Percentiles rank a stretch among this genome's conserved stretches.
phyloP scores from a whole-genome alignment of 2,797 vertebrate species.

The Tinamus major region DNA sequence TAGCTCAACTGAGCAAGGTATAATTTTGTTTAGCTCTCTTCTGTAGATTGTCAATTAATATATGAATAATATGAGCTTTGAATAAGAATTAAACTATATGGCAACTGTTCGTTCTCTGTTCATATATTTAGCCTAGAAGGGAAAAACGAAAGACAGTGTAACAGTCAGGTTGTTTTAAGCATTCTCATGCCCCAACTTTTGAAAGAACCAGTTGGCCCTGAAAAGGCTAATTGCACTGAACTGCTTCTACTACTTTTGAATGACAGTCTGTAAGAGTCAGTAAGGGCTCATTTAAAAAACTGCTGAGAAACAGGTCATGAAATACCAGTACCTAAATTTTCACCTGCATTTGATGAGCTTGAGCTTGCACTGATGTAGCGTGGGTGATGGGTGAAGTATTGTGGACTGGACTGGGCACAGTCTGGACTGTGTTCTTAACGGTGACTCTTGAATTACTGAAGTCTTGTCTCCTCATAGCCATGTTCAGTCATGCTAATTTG shows the following conservation, averaged over 20 bases:
- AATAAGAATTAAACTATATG: background rate
- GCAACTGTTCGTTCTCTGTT: background rate
- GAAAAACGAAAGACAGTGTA: background rate
- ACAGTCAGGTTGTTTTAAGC: background rate
- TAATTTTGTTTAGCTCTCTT: background rate
- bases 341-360: background rate
- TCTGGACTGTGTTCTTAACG: background rate
- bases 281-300: background rate
- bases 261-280: background rate
- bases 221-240: background rate
- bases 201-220: background rate
- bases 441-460: background rate
- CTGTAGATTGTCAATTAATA: background rate
- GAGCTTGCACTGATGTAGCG: background rate
- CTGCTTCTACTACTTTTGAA: background rate
- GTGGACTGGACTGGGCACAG: too few relatives aligned
- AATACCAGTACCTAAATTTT: background rate
- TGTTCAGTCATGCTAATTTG: background rate
- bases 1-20: background rate
- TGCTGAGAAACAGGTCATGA: background rate
- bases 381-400: background rate
- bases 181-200: background rate
- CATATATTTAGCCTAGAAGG: background rate
- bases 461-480: background rate
- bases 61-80: background rate